Evolutionary conservation across 1,140 invertebrate genomes (phyloP).

Genomic region (Metopolophium dirhodum): DNA sequence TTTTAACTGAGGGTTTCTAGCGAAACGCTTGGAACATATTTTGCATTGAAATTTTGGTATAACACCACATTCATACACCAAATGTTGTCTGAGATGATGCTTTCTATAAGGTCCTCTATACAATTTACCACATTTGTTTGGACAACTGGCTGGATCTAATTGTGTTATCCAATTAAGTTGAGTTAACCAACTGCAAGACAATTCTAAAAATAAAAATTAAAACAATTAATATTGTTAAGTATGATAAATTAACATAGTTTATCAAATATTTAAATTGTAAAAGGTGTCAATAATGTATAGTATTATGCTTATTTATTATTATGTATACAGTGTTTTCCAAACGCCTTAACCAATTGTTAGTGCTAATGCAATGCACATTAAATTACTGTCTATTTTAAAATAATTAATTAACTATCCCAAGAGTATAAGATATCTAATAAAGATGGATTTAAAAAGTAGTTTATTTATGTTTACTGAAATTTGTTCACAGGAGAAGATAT

Average conservation of each 20-base stretch:
- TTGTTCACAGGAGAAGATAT: neutral
- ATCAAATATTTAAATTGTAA: neutral
- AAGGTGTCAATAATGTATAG: neutral
- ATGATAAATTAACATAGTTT: too few relatives aligned
- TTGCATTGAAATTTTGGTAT: slow-evolving; percentile 63
- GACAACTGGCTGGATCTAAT: neutral
- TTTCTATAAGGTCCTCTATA: slow-evolving; percentile 44
- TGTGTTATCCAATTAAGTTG: neutral
- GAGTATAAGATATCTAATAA: neutral
- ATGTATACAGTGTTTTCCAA: neutral
- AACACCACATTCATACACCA: slow-evolving; percentile 62
- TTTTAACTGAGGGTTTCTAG: slow-evolving; percentile 4
- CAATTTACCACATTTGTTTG: slow-evolving; percentile 46
- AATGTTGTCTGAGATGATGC: slow-evolving; percentile 58
- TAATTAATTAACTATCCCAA: neutral
- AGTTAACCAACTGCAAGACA: neutral
- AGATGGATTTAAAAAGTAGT: neutral
- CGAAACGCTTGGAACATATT: slow-evolving; percentile 60
- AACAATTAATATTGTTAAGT: neutral
- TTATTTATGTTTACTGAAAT: neutral
- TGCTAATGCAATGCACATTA: neutral
- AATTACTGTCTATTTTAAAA: neutral
- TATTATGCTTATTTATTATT: neutral
- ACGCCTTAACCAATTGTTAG: neutral
- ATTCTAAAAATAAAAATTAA: slow-evolving; percentile 30